Base-by-base conservation (phyloP, 1,140 invertebrate species). In the Drosophila sp. region DNA sequence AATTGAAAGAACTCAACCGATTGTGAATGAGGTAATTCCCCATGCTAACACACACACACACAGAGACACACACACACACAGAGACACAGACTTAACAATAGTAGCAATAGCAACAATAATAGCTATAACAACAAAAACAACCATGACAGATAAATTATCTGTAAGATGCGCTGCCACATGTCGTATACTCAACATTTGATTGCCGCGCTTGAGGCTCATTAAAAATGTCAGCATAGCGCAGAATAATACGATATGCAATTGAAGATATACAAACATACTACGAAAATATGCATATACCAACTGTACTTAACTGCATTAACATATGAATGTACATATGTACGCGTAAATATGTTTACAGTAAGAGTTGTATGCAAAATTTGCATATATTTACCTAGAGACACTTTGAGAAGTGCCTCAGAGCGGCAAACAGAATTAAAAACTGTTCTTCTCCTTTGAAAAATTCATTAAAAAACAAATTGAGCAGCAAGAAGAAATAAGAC, bases 111-210 rank as follows among this genome's bases (percentile, higher is more conserved):
- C 32, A 67, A 25, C 27, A 65, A 27, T 33, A 44, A 32, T 33
- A 11, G 40, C 32, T 30, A 50, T 33, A 60, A 32, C 41, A 32
- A 32, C 61, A 54, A 25, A 40, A 58, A 47, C 80, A 50, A 25
- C 56, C n/a, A 30, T 70, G 63, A 68, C 84, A 66, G 32, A 58
- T 70, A 72, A 80, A 90, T 80, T 85, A 85, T 72, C 58, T 30
- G 40, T 66, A 71, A 72, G 84, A 89, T 87, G 80, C 80, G 66
- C 73, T 56, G 41, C 30, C 44, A 27, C 27, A 35, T 27, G 23
- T 55, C 40, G 72, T 76, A 64, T 58, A 74, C 68, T 80, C 72
- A 66, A 57, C 70, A 57, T 79, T 77, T 79, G 77, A 79, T 79
- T 79, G 70, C 47, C 74, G 60, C 74, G 56, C 61, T 60, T 47